Evolutionary conservation across 2,113 vertebrate genomes (phyloP), one percentile per base, ranked within the genome.

Genomic region (Pelodiscus sinensis): DNA sequence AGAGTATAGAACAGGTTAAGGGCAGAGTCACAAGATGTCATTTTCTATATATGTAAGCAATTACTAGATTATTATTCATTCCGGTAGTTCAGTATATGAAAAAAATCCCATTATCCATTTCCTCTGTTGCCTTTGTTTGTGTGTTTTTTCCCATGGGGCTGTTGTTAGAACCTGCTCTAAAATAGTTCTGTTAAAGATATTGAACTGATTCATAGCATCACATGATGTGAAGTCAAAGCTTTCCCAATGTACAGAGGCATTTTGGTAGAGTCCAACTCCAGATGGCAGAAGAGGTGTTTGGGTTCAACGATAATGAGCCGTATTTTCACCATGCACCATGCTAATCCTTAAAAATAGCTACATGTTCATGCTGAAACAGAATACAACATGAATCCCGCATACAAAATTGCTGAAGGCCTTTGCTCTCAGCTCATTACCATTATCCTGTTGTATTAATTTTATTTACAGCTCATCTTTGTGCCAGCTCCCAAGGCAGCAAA

Each of bases 141-240:
- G 83, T 85, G 85, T 85, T 4, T 57, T 25, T 75, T 93, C 92
- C 95, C 93, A 88, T 35, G 51, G 87, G 54, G 88, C 55, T 96
- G 51, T 94, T 94, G 92, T 89, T 92, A 94, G 91, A 95, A 95
- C 35, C 92, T 54, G 87, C 95, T 97, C 96, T 96, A 92, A 95
- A 96, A 89, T 89, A 80, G 73, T 94, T 92, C 13, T 82, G 83
- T 96, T 95, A 88, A 62, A 92, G 91, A 80, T 94, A 87, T 60
- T 91, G 80, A 90, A 89, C 88, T 92, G 55, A 87, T 81, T 96
- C 91, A 54, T 85, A 82, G 80, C 79, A 87, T 81, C 87, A 91
- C 91, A 89, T 92, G 87, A 93, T 71, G 91, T 89, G 80, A 73
- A 83, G 89, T 86, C 88, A 94, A 85, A 79, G 93, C 94, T 94